Base-by-base conservation (phyloP, 2,797 vertebrate genomes). In the Anguilla megastoma region DNA sequence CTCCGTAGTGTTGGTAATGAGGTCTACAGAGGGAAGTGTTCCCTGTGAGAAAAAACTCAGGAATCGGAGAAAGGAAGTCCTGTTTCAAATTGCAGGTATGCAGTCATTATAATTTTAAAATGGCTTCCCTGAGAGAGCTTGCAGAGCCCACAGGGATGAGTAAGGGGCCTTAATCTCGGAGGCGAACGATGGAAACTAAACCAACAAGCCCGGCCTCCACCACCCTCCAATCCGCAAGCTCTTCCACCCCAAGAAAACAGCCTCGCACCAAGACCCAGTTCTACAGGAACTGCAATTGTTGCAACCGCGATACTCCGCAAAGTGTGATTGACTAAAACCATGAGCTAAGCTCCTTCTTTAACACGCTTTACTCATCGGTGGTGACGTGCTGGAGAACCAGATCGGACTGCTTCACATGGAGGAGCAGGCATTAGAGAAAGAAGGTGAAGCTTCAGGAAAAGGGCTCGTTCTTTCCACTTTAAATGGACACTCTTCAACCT, bases 361-460 rank as follows among this genome's bases (percentile, higher is more conserved):
- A 89, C 91, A 92, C 89, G 92, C 90, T 91, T 89, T 90, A 89
- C 79, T 87, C 88, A 86, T 93, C 90, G 91, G 90, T 94, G 91
- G 76, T 85, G 91, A 90, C 89, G 90, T 95, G 93, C 94, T 94
- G 94, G 76, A 93, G 85, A 90, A 94, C 89, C 89, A 89, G 92
- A 93, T 8, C 33, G 71, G 14, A 33, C 71, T 74, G 71, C 16
- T 36, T 33, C 71, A 33, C 91, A 93, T 91, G 91, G 92, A 87
- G 92, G 92, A 21, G 12, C 56, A 24, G 7, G 63, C 63, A 1
- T 69, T 69, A 69, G 21, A 16, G 12, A 69, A 74, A 74, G 30
- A 33, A 33, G 30, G 27, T 2, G n/a, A 69, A 18, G 24, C 63
- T n/a, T 69, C 63, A n/a, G 6, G 6, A 74, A 14, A 74, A 74